Percentiles rank a stretch among this genome's conserved stretches.
phyloP scores from a whole-genome alignment of 2,888 invertebrate species.

The Ormyrus nitidulus region DNA sequence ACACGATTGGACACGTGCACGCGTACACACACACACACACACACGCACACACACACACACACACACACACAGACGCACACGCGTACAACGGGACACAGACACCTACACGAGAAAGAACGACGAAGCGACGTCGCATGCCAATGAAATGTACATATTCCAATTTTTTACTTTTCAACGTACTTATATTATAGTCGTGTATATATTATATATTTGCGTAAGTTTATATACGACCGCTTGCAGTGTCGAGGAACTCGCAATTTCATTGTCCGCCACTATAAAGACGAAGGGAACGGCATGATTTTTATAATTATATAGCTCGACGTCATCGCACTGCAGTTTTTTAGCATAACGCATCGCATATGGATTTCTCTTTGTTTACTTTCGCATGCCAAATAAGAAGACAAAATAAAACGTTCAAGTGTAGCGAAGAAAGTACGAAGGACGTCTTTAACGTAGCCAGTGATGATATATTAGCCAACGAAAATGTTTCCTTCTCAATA shows the following conservation, averaged over 20 bases:
- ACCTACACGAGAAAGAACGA: background rate
- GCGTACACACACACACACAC: too few species aligned
- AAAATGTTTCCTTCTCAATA: background rate
- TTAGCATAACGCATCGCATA: background rate
- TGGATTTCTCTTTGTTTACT: background rate
- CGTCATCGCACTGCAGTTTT: background rate
- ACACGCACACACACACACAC: background rate
- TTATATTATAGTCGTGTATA: slow-evolving; percentile 61
- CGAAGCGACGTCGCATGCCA: slow-evolving; percentile 57
- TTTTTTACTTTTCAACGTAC: slow-evolving; percentile 59
- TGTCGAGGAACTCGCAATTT: background rate
- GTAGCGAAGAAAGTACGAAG: too few species aligned
- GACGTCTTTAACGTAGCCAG: too few species aligned
- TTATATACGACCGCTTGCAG: slow-evolving; percentile 9
- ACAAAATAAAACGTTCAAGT: too few species aligned
- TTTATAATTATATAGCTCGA: background rate
- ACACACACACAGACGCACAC: background rate
- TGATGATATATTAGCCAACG: too few species aligned
- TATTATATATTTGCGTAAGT: slow-evolving; percentile 41
- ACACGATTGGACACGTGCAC: background rate
- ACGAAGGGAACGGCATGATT: background rate
- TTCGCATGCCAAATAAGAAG: background rate
- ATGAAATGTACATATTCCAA: slow-evolving; percentile 62
- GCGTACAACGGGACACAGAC: background rate
- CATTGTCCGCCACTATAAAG: background rate